Evolutionary conservation across 2,797 vertebrate species (phyloP).

Genomic region (Eospalax fontanierii): DNA sequence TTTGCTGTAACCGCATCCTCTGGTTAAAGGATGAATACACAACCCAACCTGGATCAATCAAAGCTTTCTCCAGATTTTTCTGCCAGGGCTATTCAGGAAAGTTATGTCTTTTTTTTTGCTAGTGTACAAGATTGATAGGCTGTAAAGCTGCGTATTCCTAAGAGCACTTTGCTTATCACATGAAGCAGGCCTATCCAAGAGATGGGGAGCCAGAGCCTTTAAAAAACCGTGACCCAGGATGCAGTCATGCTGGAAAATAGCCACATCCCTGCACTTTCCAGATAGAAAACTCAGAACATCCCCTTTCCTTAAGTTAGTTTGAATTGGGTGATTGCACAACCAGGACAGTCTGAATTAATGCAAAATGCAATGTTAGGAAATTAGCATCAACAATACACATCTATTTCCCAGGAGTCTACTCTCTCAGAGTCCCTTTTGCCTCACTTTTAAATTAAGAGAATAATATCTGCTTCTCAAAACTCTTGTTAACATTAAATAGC

Average conservation of each 20-base stretch:
- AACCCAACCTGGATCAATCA: background rate
- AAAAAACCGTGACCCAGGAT: background rate
- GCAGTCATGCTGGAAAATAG: background rate
- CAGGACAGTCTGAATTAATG: background rate
- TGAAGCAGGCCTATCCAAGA: background rate
- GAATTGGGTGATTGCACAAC: background rate
- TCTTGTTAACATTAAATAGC: background rate
- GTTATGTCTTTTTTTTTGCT: background rate
- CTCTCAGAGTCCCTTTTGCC: background rate
- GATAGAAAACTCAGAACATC: background rate
- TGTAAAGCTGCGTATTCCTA: background rate
- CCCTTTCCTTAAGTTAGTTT: background rate
- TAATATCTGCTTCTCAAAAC: slow-evolving; percentile 22
- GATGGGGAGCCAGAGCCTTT: background rate
- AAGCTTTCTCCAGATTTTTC: background rate
- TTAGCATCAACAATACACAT: background rate
- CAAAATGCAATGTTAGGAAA: background rate
- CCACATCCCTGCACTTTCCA: background rate
- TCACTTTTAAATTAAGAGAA: background rate
- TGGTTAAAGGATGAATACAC: background rate
- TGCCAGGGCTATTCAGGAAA: background rate
- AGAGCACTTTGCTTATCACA: background rate
- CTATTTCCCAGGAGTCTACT: slow-evolving; percentile 9
- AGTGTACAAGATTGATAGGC: background rate
- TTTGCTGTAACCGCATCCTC: background rate